Percentiles rank a stretch among this genome's conserved stretches.
Conservation (phyloP, 2,888 invertebrate genomes). For the Caenorhabditis imperialis region DNA sequence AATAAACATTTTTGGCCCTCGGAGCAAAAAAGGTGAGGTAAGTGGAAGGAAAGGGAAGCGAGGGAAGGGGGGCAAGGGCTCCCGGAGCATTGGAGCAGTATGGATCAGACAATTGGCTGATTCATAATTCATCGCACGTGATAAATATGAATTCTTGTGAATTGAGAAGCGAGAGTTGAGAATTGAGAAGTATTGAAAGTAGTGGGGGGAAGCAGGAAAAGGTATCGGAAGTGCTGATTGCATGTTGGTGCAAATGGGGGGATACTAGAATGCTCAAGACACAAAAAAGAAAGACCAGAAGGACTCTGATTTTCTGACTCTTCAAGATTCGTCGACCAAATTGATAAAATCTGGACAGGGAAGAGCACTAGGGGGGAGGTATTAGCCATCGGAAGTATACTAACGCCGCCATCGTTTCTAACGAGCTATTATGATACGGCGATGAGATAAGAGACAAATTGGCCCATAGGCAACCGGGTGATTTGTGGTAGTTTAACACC, state of each 20-base stretch:
- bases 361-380: constrained; percentile 26
- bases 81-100: too few species aligned
- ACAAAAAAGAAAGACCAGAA: too few species aligned
- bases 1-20: constrained; percentile 46
- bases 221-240: background rate
- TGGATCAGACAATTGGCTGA: constrained; percentile 49
- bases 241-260: constrained; percentile 4
- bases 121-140: constrained; percentile 51
- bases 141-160: constrained; percentile 30
- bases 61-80: constrained; percentile 1
- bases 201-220: background rate
- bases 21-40: constrained; percentile 24
- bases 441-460: constrained; percentile 50
- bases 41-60: constrained; percentile 38
- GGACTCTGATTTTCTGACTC: too few species aligned
- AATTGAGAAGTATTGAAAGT: constrained; percentile 20
- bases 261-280: background rate
- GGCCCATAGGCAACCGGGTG: constrained; percentile 45
- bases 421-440: constrained; percentile 53
- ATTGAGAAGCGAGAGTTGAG: constrained; percentile 1
- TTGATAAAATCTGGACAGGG: background rate
- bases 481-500: constrained; percentile 55
- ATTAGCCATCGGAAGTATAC: constrained; percentile 51
- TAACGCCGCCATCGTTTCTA: constrained; percentile 28
- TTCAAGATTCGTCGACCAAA: too few species aligned